Percentiles rank a stretch among this genome's conserved stretches.
phyloP scores from a whole-genome alignment of 2,888 invertebrate species.

The Mellilla xanthometata region DNA sequence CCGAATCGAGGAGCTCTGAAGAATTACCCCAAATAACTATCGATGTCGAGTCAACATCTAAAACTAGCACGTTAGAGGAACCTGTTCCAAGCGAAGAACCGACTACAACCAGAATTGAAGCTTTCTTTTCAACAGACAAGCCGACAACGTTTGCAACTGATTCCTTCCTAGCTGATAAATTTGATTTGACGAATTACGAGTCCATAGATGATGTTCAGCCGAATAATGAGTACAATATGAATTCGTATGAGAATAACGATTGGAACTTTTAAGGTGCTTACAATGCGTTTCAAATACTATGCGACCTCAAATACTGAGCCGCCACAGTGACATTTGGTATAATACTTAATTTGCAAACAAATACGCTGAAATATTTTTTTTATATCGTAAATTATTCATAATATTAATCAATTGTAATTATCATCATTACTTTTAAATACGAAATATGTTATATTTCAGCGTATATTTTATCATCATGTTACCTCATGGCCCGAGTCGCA shows the following conservation, averaged over 20 bases:
- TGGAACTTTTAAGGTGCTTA: slow-evolving; percentile 6
- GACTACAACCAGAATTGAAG: slow-evolving; percentile 41
- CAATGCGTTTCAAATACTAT: too few species aligned
- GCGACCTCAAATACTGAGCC: too few species aligned
- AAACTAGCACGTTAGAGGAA: slow-evolving; percentile 1
- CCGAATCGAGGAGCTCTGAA: slow-evolving; percentile 20
- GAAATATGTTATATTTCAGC: too few species aligned
- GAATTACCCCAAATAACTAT: slow-evolving; percentile 15
- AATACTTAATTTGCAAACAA: too few species aligned
- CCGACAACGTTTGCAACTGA: slow-evolving; percentile 54
- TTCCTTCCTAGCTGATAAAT: slow-evolving; percentile 71
- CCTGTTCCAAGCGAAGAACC: slow-evolving; percentile 15
- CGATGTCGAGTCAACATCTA: slow-evolving; percentile 10
- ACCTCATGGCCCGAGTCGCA: too few species aligned
- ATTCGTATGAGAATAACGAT: slow-evolving; percentile 49
- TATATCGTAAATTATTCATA: too few species aligned
- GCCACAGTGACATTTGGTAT: too few species aligned
- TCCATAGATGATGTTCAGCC: slow-evolving; percentile 46
- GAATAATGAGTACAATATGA: slow-evolving; percentile 43
- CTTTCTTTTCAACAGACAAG: slow-evolving; percentile 67
- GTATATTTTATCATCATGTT: too few species aligned
- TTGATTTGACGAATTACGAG: slow-evolving; percentile 64
- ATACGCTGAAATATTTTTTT: too few species aligned
- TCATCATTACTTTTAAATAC: too few species aligned
- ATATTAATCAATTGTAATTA: too few species aligned